Evolutionary conservation across 2,888 invertebrate species (phyloP).

Genomic region (Cremastinae sp.): DNA sequence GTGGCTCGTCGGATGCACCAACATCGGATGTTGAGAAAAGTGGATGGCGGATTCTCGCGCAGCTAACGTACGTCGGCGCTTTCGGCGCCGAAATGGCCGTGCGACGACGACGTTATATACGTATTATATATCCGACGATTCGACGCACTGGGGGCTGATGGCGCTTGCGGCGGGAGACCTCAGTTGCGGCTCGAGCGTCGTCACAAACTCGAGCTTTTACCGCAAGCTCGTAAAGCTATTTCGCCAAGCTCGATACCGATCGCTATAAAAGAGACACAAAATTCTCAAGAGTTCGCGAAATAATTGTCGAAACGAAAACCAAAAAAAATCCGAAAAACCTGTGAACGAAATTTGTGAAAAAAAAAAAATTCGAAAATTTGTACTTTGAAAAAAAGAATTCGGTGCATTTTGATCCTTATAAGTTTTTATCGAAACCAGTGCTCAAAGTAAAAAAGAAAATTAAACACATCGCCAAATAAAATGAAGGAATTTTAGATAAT

Average conservation of each 20-base stretch:
- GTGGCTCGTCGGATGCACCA: slow-evolving; percentile 28
- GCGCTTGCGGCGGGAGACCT: slow-evolving; percentile 78
- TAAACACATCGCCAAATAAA: not conserved
- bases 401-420: too few species aligned
- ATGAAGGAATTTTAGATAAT: slow-evolving; percentile 16
- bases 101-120: slow-evolving; percentile 55
- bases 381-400: too few species aligned
- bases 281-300: too few species aligned
- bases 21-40: slow-evolving; percentile 42
- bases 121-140: slow-evolving; percentile 75
- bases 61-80: slow-evolving; percentile 56
- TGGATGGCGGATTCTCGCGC: slow-evolving; percentile 59
- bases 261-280: not conserved
- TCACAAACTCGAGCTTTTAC: slow-evolving; percentile 62
- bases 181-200: slow-evolving; percentile 79
- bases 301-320: too few species aligned
- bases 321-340: too few species aligned
- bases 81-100: slow-evolving; percentile 63
- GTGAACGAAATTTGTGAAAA: not conserved
- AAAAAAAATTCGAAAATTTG: too few species aligned
- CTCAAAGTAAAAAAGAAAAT: too few species aligned
- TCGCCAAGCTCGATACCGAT: slow-evolving; percentile 9
- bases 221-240: slow-evolving; percentile 65
- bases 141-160: slow-evolving; percentile 78
- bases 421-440: too few species aligned